Conservation (phyloP, 2,888 invertebrate genomes). For the Strigamia maritima region DNA sequence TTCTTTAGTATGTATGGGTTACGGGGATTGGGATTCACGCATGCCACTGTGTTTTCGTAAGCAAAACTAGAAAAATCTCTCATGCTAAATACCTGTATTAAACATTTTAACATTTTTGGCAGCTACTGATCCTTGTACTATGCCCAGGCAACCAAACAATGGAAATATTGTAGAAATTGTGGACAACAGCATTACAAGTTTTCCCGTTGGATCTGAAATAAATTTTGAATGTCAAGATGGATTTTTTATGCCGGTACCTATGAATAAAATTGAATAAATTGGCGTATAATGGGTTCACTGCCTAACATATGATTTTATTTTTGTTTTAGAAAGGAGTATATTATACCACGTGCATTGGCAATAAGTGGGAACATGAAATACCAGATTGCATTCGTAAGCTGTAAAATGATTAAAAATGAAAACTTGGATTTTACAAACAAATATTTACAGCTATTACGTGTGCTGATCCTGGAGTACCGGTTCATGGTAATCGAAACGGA, state of each 20-base stretch:
- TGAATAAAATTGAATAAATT: too few species aligned
- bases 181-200: background rate
- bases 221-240: background rate
- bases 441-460: constrained; percentile 18
- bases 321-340: background rate
- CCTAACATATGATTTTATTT: background rate
- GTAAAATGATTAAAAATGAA: background rate
- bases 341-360: background rate
- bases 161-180: background rate
- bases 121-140: background rate
- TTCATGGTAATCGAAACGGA: background rate
- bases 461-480: constrained; percentile 13
- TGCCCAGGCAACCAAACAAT: background rate
- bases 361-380: background rate
- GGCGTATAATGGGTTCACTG: background rate
- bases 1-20: background rate
- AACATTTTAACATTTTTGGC: background rate
- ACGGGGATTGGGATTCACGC: background rate
- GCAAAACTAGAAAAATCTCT: background rate
- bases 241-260: background rate
- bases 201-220: background rate
- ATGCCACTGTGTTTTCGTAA: background rate
- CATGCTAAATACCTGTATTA: too few species aligned
- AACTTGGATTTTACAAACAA: background rate
- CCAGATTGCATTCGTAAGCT: background rate